phyloP scores from a whole-genome alignment of 2,797 vertebrate species.

The Falco berigora region DNA sequence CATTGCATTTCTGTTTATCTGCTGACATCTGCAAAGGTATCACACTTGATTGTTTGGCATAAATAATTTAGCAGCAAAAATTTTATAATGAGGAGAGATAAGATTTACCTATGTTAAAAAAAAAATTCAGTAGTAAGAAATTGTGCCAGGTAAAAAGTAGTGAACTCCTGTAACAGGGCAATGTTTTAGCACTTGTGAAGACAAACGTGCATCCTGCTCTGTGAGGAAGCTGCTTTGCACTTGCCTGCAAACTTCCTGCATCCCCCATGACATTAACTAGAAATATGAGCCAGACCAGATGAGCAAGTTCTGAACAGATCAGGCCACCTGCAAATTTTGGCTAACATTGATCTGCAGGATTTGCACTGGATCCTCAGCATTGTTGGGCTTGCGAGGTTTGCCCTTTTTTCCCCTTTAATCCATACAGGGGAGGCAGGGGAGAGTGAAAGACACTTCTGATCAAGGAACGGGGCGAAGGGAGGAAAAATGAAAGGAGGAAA shows the following conservation, averaged over 20 bases:
- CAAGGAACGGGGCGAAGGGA: background rate
- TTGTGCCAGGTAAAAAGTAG: background rate
- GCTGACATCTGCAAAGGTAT: slow-evolving; percentile 48
- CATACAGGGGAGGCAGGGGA: accelerated
- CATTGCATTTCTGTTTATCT: slow-evolving; percentile 50
- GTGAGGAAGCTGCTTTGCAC: background rate
- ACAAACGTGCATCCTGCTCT: background rate
- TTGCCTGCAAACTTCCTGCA: slow-evolving; percentile 56
- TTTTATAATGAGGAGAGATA: background rate
- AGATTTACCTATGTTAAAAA: background rate
- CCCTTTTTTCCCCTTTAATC: background rate
- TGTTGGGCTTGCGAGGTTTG: slow-evolving; percentile 19
- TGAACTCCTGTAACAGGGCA: background rate
- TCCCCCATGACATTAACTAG: slow-evolving; percentile 76
- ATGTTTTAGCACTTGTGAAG: background rate
- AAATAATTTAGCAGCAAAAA: slow-evolving; percentile 49
- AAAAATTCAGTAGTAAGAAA: background rate
- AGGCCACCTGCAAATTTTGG: slow-evolving; percentile 82
- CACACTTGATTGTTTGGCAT: slow-evolving; percentile 44
- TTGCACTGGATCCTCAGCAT: slow-evolving; percentile 76
- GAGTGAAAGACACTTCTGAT: background rate
- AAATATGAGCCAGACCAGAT: slow-evolving; percentile 75
- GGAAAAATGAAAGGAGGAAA: slow-evolving; percentile 28
- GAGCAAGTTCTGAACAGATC: slow-evolving; percentile 71
- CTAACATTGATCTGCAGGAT: slow-evolving; percentile 82